Evolutionary conservation across 2,888 invertebrate genomes (phyloP), one percentile per base, ranked within the genome.

Genomic region (Caenorhabditis sinica): DNA sequence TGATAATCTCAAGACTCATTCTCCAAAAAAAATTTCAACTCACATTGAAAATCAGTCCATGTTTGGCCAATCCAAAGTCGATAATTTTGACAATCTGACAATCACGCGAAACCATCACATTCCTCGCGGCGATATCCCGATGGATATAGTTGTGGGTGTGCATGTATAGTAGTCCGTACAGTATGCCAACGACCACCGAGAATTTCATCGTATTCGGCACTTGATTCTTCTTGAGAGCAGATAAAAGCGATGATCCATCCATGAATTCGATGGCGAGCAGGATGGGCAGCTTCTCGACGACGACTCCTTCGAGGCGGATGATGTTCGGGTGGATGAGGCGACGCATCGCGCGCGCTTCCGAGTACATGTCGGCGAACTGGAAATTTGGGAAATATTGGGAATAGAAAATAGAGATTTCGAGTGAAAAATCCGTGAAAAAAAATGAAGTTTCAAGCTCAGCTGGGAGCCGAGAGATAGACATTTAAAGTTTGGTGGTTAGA

Each of bases 81-180:
- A 83, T 83, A 23, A 83, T 56, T 51, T 83, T 83, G 11, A 83
- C 72, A 13, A 53, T 43, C 8, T 45, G 49, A 61, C 40, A 77
- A 61, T 77, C 76, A 20, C 36, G 4, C 0, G 76, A 71, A 3
- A 83, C 40, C 72, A 83, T 63, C 13, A 83, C 73, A 66, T 83
- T 83, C 5, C 83, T 40, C 4, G 83, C 77, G 15, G 83, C 83
- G 11, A 83, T 71, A 43, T 83, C 83, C 0, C 83, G 83, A 73
- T 83, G 83, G n/a, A 83, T 83, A 23, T 60, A 66, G 9, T 33
- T 40, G 9, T 73, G 15, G 0, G 45, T n/a, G 45, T 83, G 83
- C 28, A 83, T 77, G 68, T 72, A 77, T 23, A 28, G n/a, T 11
- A 77, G 53, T n/a, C 77, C 83, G 20, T 77, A 77, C 68, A 83